These are phyloP conservation scores for Melolontha melolontha DNA, from an alignment of 2,888 invertebrate species.

Conservation along the genomic window DNA sequence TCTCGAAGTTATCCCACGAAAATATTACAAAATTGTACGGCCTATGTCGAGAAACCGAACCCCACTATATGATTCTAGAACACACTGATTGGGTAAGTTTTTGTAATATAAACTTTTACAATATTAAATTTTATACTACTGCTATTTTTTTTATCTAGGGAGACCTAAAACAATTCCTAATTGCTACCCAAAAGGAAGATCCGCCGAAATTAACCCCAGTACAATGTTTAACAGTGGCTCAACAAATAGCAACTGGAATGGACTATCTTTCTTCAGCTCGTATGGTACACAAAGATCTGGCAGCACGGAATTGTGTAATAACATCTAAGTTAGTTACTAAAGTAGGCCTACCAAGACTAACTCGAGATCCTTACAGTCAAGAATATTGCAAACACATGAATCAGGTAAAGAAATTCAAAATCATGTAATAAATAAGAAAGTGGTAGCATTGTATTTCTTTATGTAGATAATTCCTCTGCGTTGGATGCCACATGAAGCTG, in stretches of 20 bases:
- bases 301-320: constrained; percentile 91
- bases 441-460: background rate
- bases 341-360: constrained; percentile 83
- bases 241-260: constrained; percentile 85
- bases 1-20: constrained; percentile 84
- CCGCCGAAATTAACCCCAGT: constrained; percentile 75
- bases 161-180: constrained; percentile 89
- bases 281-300: constrained; percentile 90
- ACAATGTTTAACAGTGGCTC: constrained; percentile 76
- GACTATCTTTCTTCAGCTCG: constrained; percentile 81
- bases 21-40: constrained; percentile 84
- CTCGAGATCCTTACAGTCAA: constrained; percentile 87
- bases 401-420: constrained; percentile 66
- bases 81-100: constrained; percentile 90
- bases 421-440: background rate
- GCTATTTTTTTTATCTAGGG: constrained; percentile 70
- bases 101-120: constrained; percentile 51
- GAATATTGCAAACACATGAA: constrained; percentile 91
- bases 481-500: constrained; percentile 92
- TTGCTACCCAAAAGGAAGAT: constrained; percentile 72
- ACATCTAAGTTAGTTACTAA: constrained; percentile 86
- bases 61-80: constrained; percentile 89
- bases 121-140: background rate
- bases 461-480: constrained; percentile 83
- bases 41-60: constrained; percentile 85